Base-by-base conservation (phyloP, 2,113 vertebrate species). In the Myiopsitta monachus region DNA sequence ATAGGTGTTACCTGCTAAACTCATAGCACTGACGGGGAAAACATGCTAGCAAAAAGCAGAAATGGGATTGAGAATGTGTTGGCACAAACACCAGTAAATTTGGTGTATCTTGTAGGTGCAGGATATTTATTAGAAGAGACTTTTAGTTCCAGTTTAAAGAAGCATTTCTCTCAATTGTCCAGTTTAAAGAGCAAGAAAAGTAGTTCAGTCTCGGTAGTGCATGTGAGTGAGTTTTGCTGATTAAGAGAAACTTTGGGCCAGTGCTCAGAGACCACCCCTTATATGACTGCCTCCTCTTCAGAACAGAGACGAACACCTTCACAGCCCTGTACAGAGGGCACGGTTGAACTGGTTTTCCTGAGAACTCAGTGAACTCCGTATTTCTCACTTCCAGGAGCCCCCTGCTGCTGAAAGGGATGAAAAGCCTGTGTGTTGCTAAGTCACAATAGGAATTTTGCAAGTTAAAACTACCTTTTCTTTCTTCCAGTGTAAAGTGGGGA, bases 371-470 rank as follows among this genome's bases (percentile, higher is more conserved):
- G 79, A 67, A 31, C 30, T 92, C 31, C 7, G n/a, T 22, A 66
- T 84, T 90, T 90, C 76, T 61, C 93, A 88, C 83, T 78, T 90
- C 38, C 79, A 88, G 87, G 92, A 96, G 92, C 90, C 90, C 86
- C 94, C 94, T 96, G 86, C 77, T 96, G 95, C 83, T 91, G 83
- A 94, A 66, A 92, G n/a, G 52, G n/a, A 4, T 75, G 83, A 92
- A 96, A 49, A 94, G 66, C 52, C 46, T 3, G 0, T 12, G 21
- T 76, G 55, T 80, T 74, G 11, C 31, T 23, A 7, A 64, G 27
- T 68, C 38, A 13, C 38, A 61, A 24, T 23, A 77, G 51, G 41
- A 77, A 46, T 74, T 90, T 83, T 67, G 36, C 46, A 28, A 43
- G 31, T 90, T 74, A 41, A 86, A 85, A 3, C 11, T 8, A 22